Evolutionary conservation across 2,888 invertebrate species (phyloP).

Genomic region (Drosophila helvetica): DNA sequence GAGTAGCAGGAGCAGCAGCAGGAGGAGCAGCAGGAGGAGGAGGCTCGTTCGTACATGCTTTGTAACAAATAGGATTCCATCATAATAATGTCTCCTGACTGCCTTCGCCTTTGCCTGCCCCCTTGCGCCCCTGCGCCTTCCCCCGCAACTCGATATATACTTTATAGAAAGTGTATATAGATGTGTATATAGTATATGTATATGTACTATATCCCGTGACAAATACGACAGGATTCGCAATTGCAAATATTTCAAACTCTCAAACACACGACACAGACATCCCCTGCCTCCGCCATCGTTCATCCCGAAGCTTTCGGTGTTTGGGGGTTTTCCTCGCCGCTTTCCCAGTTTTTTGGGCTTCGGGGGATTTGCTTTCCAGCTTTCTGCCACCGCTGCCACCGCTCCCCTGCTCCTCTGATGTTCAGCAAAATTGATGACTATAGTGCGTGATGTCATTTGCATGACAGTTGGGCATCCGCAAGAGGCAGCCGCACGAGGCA

Average conservation of each 20-base stretch:
- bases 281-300: slow-evolving; percentile 3
- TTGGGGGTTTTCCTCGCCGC: slow-evolving; percentile 13
- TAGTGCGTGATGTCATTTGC: slow-evolving; percentile 80
- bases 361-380: slow-evolving; percentile 39
- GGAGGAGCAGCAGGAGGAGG: too few species aligned
- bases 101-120: slow-evolving; percentile 13
- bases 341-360: slow-evolving; percentile 14
- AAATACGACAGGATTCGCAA: slow-evolving; percentile 79
- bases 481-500: neutral
- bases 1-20: neutral
- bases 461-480: slow-evolving; percentile 69
- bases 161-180: slow-evolving; percentile 11
- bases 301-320: slow-evolving; percentile 14
- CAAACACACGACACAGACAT: slow-evolving; percentile 62
- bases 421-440: slow-evolving; percentile 75
- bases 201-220: slow-evolving; percentile 65
- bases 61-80: slow-evolving; percentile 81
- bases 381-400: slow-evolving; percentile 17
- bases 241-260: slow-evolving; percentile 76
- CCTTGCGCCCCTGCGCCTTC: neutral
- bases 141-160: slow-evolving; percentile 19
- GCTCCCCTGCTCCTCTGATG: slow-evolving; percentile 33
- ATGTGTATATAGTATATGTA: slow-evolving; percentile 6
- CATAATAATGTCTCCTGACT: slow-evolving; percentile 77
- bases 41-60: slow-evolving; percentile 51